Percentiles rank a stretch among this genome's conserved stretches.
These are phyloP conservation scores for Urocitellus parryii DNA, from an alignment of 2,113 vertebrate genomes.

Conservation along the genomic window DNA sequence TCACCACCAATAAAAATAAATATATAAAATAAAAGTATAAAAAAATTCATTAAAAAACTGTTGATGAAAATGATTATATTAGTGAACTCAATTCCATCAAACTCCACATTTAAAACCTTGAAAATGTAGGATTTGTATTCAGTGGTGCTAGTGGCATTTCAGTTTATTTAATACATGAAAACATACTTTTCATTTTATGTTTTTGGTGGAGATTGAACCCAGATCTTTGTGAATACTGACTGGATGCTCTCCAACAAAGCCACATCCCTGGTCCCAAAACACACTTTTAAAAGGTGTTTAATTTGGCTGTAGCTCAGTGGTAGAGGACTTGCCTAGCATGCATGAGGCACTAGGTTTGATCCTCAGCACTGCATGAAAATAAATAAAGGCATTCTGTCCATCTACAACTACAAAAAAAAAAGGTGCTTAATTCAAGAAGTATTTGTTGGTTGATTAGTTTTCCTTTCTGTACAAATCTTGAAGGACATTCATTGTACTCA, in stretches of 20 bases:
- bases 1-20: too few relatives aligned
- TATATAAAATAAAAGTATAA: too few relatives aligned
- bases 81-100: slow-evolving; percentile 1
- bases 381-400: too few relatives aligned
- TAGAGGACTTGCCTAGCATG: too few relatives aligned
- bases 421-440: not conserved
- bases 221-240: not conserved
- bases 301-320: too few relatives aligned
- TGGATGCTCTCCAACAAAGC: not conserved
- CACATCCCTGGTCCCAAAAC: not conserved
- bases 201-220: not conserved
- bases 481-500: not conserved
- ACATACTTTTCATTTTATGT: not conserved
- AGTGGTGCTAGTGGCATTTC: slow-evolving; percentile 11
- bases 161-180: not conserved
- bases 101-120: not conserved
- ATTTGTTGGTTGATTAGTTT: not conserved
- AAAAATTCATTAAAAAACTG: too few relatives aligned
- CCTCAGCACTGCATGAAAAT: too few relatives aligned
- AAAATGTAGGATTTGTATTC: not conserved
- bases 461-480: not conserved
- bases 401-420: not conserved
- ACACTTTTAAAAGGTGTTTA: not conserved
- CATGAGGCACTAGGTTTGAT: too few relatives aligned
- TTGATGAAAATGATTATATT: not conserved